Percentiles rank a stretch among this genome's conserved stretches.
phyloP scores from a whole-genome alignment of 2,888 invertebrate genomes.

The Oegoconia quadripuncta region DNA sequence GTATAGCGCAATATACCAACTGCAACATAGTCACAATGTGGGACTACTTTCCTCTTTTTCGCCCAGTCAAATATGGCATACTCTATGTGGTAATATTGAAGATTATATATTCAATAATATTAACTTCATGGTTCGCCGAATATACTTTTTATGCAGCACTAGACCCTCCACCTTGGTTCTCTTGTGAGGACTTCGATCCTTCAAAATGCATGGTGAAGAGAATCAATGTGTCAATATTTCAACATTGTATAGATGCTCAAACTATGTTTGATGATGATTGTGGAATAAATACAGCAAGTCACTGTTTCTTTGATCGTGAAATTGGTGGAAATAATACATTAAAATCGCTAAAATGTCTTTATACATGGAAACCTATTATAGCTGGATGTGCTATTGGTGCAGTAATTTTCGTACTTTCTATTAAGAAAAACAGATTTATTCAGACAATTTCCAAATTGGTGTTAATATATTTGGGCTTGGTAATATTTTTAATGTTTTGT shows the following conservation, averaged over 20 bases:
- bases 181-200: constrained; percentile 48
- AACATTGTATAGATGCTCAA: constrained; percentile 63
- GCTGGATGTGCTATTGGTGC: constrained; percentile 32
- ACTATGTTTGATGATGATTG: constrained; percentile 53
- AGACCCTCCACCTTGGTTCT: constrained; percentile 60
- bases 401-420: constrained; percentile 41
- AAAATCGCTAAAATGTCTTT: constrained; percentile 34
- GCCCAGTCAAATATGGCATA: constrained; percentile 49
- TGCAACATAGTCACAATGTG: constrained; percentile 33
- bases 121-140: constrained; percentile 56
- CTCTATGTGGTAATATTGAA: constrained; percentile 49
- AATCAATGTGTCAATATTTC: constrained; percentile 55
- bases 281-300: constrained; percentile 60
- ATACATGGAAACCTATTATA: constrained; percentile 48
- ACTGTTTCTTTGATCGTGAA: constrained; percentile 55
- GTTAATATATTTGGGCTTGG: constrained; percentile 35
- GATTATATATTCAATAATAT: constrained; percentile 42
- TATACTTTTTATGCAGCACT: constrained; percentile 52
- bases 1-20: constrained; percentile 51
- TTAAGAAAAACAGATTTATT: constrained; percentile 48
- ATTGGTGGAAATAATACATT: constrained; percentile 49
- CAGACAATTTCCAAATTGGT: constrained; percentile 39
- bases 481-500: constrained; percentile 47
- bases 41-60: constrained; percentile 61
- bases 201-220: constrained; percentile 63